Conservation (phyloP, 2,113 vertebrate genomes). For the Trematomus loennbergii region DNA sequence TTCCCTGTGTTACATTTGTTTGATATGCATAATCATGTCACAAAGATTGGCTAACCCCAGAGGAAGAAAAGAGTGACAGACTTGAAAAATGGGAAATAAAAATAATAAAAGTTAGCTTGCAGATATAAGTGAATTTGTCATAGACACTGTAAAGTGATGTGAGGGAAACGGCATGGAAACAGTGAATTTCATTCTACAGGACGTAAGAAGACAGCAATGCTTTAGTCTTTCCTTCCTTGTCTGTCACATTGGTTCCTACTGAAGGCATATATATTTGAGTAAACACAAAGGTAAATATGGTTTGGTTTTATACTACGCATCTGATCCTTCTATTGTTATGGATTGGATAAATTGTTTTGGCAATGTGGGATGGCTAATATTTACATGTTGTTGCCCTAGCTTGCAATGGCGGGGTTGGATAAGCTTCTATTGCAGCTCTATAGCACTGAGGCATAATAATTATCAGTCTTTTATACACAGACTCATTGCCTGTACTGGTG, state of each 20-base stretch:
- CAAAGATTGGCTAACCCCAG: slow-evolving; percentile 52
- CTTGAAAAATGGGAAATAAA: slow-evolving; percentile 4
- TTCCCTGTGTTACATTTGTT: slow-evolving; percentile 59
- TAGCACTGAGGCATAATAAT: neutral
- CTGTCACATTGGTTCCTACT: no score
- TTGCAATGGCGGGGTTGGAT: no score
- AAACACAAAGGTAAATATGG: neutral
- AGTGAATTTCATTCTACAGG: neutral
- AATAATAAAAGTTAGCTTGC: slow-evolving; percentile 1
- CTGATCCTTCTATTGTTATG: no score
- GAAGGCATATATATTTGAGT: no score
- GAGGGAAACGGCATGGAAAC: neutral
- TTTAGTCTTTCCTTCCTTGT: neutral
- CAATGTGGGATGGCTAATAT: neutral
- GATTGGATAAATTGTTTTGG: no score
- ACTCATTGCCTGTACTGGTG: neutral
- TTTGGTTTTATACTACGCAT: neutral
- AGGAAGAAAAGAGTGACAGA: slow-evolving; percentile 46
- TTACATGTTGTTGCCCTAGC: neutral
- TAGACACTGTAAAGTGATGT: neutral
- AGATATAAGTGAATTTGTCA: slow-evolving; percentile 15
- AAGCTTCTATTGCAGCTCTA: neutral
- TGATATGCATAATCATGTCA: slow-evolving; percentile 67
- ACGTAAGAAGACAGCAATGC: neutral
- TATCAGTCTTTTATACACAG: no score